phyloP scores from a whole-genome alignment of 2,113 vertebrate genomes.

The human region DNA sequence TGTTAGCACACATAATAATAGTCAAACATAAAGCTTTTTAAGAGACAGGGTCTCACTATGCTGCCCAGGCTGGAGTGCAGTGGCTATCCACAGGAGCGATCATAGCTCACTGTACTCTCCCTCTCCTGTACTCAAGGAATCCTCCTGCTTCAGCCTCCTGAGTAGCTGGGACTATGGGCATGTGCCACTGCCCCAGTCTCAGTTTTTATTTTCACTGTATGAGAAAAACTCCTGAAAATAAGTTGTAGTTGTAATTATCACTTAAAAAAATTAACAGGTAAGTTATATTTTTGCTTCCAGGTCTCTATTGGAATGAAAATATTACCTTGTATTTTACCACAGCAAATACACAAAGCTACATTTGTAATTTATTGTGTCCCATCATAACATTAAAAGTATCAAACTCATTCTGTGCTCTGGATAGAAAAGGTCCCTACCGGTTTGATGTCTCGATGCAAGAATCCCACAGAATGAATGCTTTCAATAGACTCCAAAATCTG shows the following conservation, averaged over 20 bases:
- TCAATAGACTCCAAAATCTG: conserved; percentile 98
- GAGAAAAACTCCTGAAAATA: conserved; percentile 47
- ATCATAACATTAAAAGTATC: neutral
- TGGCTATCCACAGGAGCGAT: neutral
- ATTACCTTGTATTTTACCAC: conserved; percentile 14
- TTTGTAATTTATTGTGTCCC: conserved; percentile 7
- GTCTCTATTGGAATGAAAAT: conserved; percentile 36
- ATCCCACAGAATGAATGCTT: conserved; percentile 99
- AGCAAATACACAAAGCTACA: conserved; percentile 14
- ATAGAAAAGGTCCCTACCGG: conserved; percentile 87
- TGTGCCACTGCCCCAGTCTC: neutral
- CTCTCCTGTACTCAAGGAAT: neutral
- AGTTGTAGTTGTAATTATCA: conserved; percentile 3
- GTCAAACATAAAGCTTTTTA: conserved; percentile 7
- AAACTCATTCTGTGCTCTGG: conserved; percentile 20
- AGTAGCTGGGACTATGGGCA: neutral
- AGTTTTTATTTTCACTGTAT: neutral
- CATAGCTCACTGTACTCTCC: neutral
- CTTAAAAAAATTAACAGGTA: conserved; percentile 16
- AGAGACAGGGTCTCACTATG: neutral
- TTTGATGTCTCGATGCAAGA: conserved; percentile 98
- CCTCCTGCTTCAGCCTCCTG: neutral
- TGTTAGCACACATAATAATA: neutral
- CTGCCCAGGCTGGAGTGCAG: neutral
- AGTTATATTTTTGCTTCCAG: conserved; percentile 30